phyloP scores from a whole-genome alignment of 2,797 vertebrate species.

The Craterocephalus amniculus region DNA sequence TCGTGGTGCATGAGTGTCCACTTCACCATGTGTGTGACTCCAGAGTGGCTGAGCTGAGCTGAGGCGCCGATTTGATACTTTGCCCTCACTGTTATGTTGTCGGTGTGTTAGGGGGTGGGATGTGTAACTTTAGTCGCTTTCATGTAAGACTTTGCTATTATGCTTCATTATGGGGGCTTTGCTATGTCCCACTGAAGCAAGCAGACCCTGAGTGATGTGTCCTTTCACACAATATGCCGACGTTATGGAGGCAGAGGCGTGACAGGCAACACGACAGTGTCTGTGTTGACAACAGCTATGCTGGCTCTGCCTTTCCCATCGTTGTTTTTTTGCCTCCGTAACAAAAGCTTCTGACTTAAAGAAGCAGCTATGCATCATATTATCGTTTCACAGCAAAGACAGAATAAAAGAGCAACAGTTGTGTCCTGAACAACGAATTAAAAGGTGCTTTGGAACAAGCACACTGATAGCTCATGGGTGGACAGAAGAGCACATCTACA shows the following conservation, averaged over 20 bases:
- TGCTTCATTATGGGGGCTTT: neutral
- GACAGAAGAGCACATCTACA: neutral
- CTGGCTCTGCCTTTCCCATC: neutral
- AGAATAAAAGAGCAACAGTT: neutral
- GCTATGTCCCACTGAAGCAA: neutral
- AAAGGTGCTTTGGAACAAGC: neutral
- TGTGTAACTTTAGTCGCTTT: neutral
- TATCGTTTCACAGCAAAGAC: neutral
- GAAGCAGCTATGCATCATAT: neutral
- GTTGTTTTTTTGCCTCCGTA: neutral
- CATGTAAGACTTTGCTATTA: neutral
- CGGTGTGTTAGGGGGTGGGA: neutral
- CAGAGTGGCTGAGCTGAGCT: slow-evolving; percentile 44
- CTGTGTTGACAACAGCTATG: neutral
- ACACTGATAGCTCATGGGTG: neutral
- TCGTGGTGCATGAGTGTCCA: slow-evolving; percentile 10
- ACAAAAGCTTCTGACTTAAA: neutral
- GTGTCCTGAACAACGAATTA: neutral
- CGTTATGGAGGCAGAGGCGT: neutral
- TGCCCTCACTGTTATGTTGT: slow-evolving; percentile 55
- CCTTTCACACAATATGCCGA: neutral
- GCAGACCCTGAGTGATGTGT: neutral
- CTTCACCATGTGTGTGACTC: slow-evolving; percentile 29
- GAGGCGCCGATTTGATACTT: slow-evolving; percentile 39
- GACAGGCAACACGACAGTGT: neutral